Conservation (phyloP, 1,140 invertebrate genomes). For the Temnothorax nylanderi region DNA sequence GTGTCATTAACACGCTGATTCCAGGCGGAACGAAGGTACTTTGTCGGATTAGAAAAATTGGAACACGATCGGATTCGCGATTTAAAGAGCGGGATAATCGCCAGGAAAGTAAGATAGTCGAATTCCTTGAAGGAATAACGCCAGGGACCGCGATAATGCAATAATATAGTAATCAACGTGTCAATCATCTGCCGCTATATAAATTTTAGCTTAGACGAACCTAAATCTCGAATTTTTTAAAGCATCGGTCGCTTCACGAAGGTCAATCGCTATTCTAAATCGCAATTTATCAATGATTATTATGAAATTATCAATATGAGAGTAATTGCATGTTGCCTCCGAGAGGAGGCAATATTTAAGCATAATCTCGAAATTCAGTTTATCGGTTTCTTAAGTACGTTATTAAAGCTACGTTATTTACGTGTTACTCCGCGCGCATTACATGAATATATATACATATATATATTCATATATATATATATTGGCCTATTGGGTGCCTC, state of each 20-base stretch:
- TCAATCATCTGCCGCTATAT: constrained; percentile 14
- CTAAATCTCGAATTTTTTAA: background rate
- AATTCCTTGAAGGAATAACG: background rate
- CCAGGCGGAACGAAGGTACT: background rate
- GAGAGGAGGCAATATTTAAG: constrained; percentile 36
- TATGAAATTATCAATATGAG: constrained; percentile 45
- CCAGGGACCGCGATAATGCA: constrained; percentile 7
- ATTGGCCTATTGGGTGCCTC: background rate
- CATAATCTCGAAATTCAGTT: constrained; percentile 38
- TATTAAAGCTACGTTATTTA: constrained; percentile 50
- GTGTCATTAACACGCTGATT: constrained; percentile 48
- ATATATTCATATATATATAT: constrained; percentile 18
- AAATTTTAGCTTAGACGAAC: constrained; percentile 36
- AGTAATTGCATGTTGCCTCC: constrained; percentile 24
- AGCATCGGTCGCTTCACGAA: constrained; percentile 23
- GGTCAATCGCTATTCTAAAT: constrained; percentile 50
- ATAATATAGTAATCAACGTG: constrained; percentile 34
- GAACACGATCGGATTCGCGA: background rate
- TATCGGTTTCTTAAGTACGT: constrained; percentile 38
- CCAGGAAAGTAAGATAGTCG: background rate
- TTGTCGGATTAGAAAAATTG: constrained; percentile 16
- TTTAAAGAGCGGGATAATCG: background rate
- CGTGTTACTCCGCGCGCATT: constrained; percentile 23
- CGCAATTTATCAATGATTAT: constrained; percentile 43
- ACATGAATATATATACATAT: constrained; percentile 2